Evolutionary conservation across 2,797 vertebrate species (phyloP).

Genomic region (Meriones psammophilus): DNA sequence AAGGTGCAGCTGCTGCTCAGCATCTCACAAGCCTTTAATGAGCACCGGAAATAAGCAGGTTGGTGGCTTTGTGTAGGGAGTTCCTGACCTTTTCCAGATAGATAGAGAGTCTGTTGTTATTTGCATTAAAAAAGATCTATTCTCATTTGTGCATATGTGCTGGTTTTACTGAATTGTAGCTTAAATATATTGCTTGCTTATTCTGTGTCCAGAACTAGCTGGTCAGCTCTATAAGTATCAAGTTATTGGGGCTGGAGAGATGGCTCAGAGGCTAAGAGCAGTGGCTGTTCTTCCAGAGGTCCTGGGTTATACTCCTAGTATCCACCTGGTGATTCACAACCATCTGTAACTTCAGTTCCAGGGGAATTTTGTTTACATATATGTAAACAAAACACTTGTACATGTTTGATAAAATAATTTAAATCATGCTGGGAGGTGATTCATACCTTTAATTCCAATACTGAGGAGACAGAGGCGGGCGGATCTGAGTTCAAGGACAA

Average conservation of each 20-base stretch:
- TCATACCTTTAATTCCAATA: no score
- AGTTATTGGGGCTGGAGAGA: background rate
- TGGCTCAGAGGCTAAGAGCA: background rate
- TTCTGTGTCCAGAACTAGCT: background rate
- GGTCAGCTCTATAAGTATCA: background rate
- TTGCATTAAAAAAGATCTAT: background rate
- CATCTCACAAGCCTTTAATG: background rate
- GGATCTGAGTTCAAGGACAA: no score
- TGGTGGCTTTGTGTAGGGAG: background rate
- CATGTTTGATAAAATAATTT: background rate
- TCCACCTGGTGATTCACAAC: background rate
- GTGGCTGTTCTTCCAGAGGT: background rate
- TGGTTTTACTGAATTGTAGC: background rate
- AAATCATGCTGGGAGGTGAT: no score
- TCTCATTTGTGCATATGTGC: background rate
- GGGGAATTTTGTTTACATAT: background rate
- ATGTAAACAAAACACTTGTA: background rate
- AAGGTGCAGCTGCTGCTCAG: background rate
- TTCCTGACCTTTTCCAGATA: background rate
- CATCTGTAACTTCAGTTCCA: background rate
- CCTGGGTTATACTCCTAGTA: background rate
- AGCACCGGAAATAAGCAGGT: background rate
- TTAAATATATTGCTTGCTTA: background rate
- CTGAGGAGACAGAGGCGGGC: no score
- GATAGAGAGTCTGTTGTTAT: background rate